phyloP scores from a whole-genome alignment of 1,140 invertebrate genomes.

The Drosophila mauritiana region DNA sequence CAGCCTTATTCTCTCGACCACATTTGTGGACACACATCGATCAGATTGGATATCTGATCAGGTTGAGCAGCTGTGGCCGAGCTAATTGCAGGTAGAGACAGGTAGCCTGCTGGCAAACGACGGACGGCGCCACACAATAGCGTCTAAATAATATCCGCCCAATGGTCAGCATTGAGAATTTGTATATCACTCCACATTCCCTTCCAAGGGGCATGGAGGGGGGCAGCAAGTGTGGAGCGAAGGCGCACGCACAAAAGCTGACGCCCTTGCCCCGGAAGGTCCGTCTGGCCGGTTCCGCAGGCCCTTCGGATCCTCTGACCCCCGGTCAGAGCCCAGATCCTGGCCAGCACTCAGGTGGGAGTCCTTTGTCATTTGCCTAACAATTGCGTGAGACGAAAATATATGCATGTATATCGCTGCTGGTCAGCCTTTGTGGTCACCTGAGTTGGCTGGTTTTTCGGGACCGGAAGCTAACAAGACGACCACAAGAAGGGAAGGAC shows the following conservation, averaged over 20 bases:
- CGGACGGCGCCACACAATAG: conserved; percentile 75
- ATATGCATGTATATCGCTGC: conserved; percentile 7
- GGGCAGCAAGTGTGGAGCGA: not conserved
- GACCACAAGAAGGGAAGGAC: conserved; percentile 36
- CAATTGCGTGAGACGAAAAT: conserved; percentile 56
- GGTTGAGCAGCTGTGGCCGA: conserved; percentile 60
- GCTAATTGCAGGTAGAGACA: conserved; percentile 72
- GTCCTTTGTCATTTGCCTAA: conserved; percentile 44
- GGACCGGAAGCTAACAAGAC: conserved; percentile 50
- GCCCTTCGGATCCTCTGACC: not conserved
- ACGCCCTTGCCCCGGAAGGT: conserved; percentile 64
- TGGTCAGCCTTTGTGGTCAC: conserved; percentile 62
- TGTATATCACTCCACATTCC: not conserved
- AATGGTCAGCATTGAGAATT: conserved; percentile 60
- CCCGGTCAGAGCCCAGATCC: conserved; percentile 3
- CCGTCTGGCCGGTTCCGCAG: conserved; percentile 34
- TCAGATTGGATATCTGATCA: conserved; percentile 14
- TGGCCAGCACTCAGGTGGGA: conserved; percentile 19
- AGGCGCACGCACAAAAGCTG: conserved; percentile 71
- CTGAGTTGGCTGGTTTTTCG: conserved; percentile 35
- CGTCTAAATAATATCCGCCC: conserved; percentile 81
- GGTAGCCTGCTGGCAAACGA: conserved; percentile 8
- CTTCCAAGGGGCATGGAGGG: no score
- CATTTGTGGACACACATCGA: conserved; percentile 20
- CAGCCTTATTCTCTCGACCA: not conserved